These are phyloP conservation scores for Erinaceus europaeus DNA, from an alignment of 2,113 vertebrate species.

Conservation along the genomic window DNA sequence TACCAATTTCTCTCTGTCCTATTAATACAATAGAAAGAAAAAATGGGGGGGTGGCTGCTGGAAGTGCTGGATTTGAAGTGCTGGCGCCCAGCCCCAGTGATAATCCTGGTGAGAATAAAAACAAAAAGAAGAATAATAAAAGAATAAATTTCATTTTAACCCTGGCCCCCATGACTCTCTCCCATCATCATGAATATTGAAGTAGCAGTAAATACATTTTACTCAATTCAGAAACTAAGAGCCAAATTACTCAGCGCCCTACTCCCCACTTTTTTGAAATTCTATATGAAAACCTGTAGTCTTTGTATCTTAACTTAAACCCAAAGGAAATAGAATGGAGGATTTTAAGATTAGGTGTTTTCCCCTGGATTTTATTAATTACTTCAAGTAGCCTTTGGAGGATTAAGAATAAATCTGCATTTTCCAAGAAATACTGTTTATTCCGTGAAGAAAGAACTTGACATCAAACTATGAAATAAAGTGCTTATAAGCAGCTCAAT, in stretches of 20 bases:
- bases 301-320: neutral
- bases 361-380: constrained; percentile 37
- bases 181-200: neutral
- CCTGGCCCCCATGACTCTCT: neutral
- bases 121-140: too few relatives aligned
- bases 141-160: neutral
- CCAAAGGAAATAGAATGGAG: too few relatives aligned
- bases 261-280: neutral
- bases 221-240: neutral
- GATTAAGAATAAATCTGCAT: constrained; percentile 8
- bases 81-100: too few relatives aligned
- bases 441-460: neutral
- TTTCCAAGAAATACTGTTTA: constrained; percentile 40
- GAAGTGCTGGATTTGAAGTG: too few relatives aligned
- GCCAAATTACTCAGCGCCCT: neutral
- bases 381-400: neutral
- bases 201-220: neutral
- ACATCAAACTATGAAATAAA: neutral
- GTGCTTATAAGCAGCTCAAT: fast-evolving
- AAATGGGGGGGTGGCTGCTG: too few relatives aligned
- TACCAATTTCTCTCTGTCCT: too few relatives aligned
- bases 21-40: too few relatives aligned
- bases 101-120: too few relatives aligned
- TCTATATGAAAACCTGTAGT: neutral
- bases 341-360: too few relatives aligned